phyloP scores from a whole-genome alignment of 2,888 invertebrate species.

The Seira sanloemensis region DNA sequence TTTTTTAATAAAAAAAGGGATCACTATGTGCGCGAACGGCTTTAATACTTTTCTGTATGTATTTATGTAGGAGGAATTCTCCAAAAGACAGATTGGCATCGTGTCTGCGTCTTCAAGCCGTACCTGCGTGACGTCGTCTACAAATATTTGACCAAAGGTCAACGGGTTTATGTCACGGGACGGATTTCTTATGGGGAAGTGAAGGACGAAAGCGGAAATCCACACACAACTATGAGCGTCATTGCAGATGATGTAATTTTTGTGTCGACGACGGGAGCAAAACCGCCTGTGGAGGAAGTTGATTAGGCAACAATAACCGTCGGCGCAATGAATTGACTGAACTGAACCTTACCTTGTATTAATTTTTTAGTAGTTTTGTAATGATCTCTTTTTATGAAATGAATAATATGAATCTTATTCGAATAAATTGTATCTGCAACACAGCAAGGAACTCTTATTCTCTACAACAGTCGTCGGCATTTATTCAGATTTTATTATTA shows the following conservation, averaged over 20 bases:
- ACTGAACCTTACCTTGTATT: too few relatives aligned
- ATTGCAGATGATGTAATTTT: conserved; percentile 93
- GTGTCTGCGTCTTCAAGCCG: conserved; percentile 90
- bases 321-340: not conserved
- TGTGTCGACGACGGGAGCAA: conserved; percentile 78
- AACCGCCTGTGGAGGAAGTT: conserved; percentile 26
- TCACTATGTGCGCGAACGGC: too few relatives aligned
- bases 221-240: conserved; percentile 85
- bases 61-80: conserved; percentile 82
- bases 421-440: too few relatives aligned
- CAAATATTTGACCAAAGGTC: conserved; percentile 89
- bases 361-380: not conserved
- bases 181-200: conserved; percentile 90
- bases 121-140: conserved; percentile 86
- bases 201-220: conserved; percentile 85
- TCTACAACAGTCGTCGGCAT: conserved; percentile 18
- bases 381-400: not conserved
- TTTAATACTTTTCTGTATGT: too few relatives aligned
- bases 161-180: conserved; percentile 88
- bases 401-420: too few relatives aligned
- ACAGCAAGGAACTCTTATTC: too few relatives aligned
- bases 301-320: conserved; percentile 20
- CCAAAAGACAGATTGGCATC: conserved; percentile 95
- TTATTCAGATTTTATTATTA: not conserved
- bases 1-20: too few relatives aligned